phyloP scores from a whole-genome alignment of 2,797 vertebrate genomes.

The Myotis daubentonii region DNA sequence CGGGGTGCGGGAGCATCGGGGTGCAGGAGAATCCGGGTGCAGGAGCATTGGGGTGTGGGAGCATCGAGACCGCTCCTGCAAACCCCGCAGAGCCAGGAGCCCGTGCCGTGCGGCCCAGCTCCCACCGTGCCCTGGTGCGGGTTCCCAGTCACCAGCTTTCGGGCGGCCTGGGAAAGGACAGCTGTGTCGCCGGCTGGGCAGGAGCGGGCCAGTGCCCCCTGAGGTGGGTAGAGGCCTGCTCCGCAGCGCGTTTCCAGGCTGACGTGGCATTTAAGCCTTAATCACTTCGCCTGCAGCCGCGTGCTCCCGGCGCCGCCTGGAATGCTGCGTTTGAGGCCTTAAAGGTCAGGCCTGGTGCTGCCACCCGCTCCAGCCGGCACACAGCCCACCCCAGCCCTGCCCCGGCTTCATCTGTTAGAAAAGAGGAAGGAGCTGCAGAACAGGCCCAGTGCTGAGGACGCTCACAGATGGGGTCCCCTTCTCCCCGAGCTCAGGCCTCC shows the following conservation, averaged over 20 bases:
- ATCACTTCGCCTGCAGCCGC: conserved; percentile 30
- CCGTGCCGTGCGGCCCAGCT: not conserved
- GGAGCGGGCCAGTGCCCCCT: not conserved
- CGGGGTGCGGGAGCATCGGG: not conserved
- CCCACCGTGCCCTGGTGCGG: not conserved
- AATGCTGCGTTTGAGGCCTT: conserved; percentile 71
- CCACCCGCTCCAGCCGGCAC: conserved; percentile 48
- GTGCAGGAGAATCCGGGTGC: not conserved
- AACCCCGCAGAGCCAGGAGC: not conserved
- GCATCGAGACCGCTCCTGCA: not conserved
- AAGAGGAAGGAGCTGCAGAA: not conserved
- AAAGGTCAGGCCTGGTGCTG: conserved; percentile 77
- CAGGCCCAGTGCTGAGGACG: not conserved
- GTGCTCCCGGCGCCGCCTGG: conserved; percentile 38
- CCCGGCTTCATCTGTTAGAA: conserved; percentile 1
- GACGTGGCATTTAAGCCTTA: conserved; percentile 70
- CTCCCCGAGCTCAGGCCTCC: not conserved
- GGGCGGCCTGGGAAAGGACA: not conserved
- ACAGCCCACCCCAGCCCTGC: conserved; percentile 30
- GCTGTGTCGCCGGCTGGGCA: not conserved
- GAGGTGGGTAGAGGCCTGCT: not conserved
- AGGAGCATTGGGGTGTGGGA: not conserved
- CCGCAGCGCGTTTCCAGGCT: conserved; percentile 6
- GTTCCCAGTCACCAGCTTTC: not conserved
- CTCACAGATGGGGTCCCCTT: not conserved